Evolutionary conservation across 2,113 vertebrate genomes (phyloP).

Genomic region (Pterocles burchelli): DNA sequence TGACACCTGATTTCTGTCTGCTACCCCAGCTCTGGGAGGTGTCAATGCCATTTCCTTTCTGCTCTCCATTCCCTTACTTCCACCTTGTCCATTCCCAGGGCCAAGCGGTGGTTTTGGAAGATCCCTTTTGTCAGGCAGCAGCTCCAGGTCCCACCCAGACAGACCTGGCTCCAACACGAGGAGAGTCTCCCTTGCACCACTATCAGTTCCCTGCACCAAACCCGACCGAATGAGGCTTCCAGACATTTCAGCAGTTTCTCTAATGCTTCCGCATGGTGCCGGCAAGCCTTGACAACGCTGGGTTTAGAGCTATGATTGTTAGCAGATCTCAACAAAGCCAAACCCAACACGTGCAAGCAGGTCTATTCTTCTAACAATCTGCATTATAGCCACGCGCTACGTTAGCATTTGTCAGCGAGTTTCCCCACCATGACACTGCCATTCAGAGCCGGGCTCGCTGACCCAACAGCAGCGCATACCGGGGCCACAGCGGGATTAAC

Average conservation of each 20-base stretch:
- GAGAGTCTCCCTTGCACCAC: neutral
- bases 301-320: neutral
- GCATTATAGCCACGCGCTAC: neutral
- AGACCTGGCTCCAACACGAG: neutral
- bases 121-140: neutral
- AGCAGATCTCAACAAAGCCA: constrained; percentile 45
- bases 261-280: rapidly evolving
- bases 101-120: neutral
- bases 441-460: neutral
- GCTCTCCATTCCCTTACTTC: neutral
- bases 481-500: constrained; percentile 20
- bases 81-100: neutral
- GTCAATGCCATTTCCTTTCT: neutral
- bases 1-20: neutral
- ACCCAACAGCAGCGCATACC: constrained; percentile 12
- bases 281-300: neutral
- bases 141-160: neutral
- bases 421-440: constrained; percentile 4
- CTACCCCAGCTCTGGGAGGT: neutral
- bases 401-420: constrained; percentile 29
- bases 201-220: neutral
- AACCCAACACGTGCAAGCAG: neutral
- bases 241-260: neutral
- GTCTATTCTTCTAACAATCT: constrained; percentile 19
- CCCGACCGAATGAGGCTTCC: neutral